A percentile compares a stretch with the other conserved stretches of the same genome.
These are phyloP conservation scores for Diplazon laetatorius DNA, from an alignment of 2,888 invertebrate genomes.

Conservation along the genomic window DNA sequence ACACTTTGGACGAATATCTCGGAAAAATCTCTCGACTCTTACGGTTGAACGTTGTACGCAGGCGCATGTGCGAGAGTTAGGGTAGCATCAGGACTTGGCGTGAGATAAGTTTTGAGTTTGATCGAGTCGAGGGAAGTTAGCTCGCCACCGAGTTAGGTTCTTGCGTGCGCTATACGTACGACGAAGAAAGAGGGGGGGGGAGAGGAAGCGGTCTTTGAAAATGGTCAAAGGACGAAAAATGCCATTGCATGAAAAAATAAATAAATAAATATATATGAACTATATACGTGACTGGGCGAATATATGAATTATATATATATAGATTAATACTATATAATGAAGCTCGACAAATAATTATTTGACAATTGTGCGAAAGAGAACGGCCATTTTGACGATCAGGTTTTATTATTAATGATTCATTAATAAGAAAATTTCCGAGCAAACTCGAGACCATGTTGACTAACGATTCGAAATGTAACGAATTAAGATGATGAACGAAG, in stretches of 20 bases:
- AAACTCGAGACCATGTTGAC: constrained; percentile 15
- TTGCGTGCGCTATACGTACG: constrained; percentile 28
- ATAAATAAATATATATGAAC: no score
- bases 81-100: no score
- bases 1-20: constrained; percentile 51
- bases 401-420: background rate
- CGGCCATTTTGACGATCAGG: background rate
- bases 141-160: constrained; percentile 56
- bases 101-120: constrained; percentile 61
- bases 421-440: background rate
- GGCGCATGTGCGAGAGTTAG: no score
- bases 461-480: constrained; percentile 1
- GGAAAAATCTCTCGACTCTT: constrained; percentile 58
- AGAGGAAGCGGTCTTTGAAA: constrained; percentile 35
- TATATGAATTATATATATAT: no score
- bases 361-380: background rate
- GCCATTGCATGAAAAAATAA: background rate
- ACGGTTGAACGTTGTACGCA: no score
- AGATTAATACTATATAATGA: no score
- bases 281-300: no score
- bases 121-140: constrained; percentile 66
- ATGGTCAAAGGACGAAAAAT: constrained; percentile 50
- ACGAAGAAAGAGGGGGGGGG: constrained; percentile 34
- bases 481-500: no score
- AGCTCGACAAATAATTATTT: no score